Base-by-base conservation (phyloP, 2,113 vertebrate species). In the Spermophilus dauricus region DNA sequence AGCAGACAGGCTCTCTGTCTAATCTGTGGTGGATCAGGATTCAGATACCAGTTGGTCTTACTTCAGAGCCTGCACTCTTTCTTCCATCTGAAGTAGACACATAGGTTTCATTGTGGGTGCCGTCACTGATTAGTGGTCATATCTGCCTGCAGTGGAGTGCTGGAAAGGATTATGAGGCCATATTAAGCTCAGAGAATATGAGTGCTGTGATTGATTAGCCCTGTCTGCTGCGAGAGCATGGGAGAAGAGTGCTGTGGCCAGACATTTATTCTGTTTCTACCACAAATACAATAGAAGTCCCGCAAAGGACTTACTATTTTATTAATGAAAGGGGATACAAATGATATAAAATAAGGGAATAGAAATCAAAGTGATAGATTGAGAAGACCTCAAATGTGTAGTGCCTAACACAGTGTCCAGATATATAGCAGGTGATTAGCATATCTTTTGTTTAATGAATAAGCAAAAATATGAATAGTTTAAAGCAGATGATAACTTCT, bases 401-500 rank as follows among this genome's bases (percentile, higher is more conserved):
- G 61, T 63, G 30, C 34, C 20, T 92, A 82, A 63, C 72, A 84
- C 80, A 78, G 82, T 91, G 69, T 94, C 88, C 95, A 82, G 58
- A 85, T 85, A 37, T 53, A 32, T 67, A 85, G 86, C 86, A 88
- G 73, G 63, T 93, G 80, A 95, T 94, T 80, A 87, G 16, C 63
- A 34, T 89, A 86, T 85, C 69, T 89, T 63, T 80, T 80, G 76
- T 88, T 95, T 95, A 96, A 86, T 84, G 53, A 89, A 80, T 86
- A 34, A 91, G 22, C 83, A 58, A 63, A 94, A 67, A 67, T 53
- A 10, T 90, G 51, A 77, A 72, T 42, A 86, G 72, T 81, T 76
- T n/a, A 45, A 94, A 51, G 69, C 67, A 58, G 45, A 10, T 81
- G 58, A 72, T 67, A 91, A 69, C 32, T 76, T 86, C 82, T 85